Evolutionary conservation across 2,113 vertebrate genomes (phyloP).

Genomic region (Phodopus roborovskii): DNA sequence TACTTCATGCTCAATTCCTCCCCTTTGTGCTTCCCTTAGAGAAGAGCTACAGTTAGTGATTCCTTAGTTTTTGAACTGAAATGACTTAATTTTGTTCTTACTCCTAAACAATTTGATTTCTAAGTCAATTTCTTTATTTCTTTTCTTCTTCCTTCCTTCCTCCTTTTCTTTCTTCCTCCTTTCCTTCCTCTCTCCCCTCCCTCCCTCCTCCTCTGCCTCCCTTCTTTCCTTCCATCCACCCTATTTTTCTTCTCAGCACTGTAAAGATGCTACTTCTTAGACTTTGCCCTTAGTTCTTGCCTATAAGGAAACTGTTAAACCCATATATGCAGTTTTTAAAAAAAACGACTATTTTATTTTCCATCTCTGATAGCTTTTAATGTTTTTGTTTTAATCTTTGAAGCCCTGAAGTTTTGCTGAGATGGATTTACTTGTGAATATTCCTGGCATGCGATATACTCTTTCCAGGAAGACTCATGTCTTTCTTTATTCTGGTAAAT

Average conservation of each 20-base stretch:
- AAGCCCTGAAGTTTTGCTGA: neutral
- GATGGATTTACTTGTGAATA: neutral
- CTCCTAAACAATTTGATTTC: neutral
- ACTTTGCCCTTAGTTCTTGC: neutral
- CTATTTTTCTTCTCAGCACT: neutral
- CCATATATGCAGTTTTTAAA: neutral
- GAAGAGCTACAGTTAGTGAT: neutral
- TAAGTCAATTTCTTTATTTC: too few species aligned
- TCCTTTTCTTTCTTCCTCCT: neutral
- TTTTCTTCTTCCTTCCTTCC: neutral
- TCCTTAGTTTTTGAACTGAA: neutral
- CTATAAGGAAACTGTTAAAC: neutral
- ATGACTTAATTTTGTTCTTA: constrained; percentile 19
- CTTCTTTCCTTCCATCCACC: too few species aligned
- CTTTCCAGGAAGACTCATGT: neutral
- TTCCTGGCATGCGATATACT: neutral
- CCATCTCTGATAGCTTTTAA: neutral
- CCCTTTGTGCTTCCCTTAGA: neutral
- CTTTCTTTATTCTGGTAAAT: neutral
- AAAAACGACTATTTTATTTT: neutral
- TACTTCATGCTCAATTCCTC: neutral
- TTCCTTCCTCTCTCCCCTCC: neutral
- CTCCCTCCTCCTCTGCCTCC: neutral
- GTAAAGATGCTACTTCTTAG: neutral
- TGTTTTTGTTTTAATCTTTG: constrained; percentile 9